phyloP scores from a whole-genome alignment of 2,888 invertebrate genomes.

The Amphiduros pacificus region DNA sequence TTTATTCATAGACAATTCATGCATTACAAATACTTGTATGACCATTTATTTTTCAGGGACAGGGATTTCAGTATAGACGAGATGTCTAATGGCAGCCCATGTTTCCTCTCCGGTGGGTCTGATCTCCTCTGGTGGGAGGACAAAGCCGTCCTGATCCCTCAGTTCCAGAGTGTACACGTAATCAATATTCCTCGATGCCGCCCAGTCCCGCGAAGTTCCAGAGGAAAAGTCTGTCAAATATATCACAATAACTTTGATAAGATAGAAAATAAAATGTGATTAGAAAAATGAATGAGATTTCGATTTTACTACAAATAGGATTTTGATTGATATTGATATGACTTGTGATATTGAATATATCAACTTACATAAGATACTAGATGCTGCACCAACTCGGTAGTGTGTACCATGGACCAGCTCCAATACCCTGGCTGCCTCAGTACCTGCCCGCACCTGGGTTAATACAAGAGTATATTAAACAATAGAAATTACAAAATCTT shows the following conservation, averaged over 20 bases:
- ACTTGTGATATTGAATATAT: no score
- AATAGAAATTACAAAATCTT: no score
- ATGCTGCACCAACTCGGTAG: constrained; percentile 21
- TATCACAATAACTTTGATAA: not conserved
- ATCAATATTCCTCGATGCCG: constrained; percentile 22
- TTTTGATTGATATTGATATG: no score
- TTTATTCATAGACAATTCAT: no score
- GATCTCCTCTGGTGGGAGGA: constrained; percentile 29
- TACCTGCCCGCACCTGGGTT: not conserved
- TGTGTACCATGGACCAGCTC: constrained; percentile 4
- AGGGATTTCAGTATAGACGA: no score
- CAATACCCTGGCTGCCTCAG: constrained; percentile 12
- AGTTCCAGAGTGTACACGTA: constrained; percentile 32
- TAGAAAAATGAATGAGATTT: no score
- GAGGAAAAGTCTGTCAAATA: constrained; percentile 27
- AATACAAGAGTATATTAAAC: no score
- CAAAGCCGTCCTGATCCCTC: constrained; percentile 24
- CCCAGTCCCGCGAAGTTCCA: constrained; percentile 32
- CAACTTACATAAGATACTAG: constrained; percentile 29
- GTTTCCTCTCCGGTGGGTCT: constrained; percentile 25
- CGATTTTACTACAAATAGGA: no score
- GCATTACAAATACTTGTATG: no score
- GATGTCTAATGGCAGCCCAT: constrained; percentile 28
- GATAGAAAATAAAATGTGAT: no score
- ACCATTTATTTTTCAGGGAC: no score